These are phyloP conservation scores for Drepana arcuata DNA, from an alignment of 1,140 invertebrate species.

Conservation along the genomic window DNA sequence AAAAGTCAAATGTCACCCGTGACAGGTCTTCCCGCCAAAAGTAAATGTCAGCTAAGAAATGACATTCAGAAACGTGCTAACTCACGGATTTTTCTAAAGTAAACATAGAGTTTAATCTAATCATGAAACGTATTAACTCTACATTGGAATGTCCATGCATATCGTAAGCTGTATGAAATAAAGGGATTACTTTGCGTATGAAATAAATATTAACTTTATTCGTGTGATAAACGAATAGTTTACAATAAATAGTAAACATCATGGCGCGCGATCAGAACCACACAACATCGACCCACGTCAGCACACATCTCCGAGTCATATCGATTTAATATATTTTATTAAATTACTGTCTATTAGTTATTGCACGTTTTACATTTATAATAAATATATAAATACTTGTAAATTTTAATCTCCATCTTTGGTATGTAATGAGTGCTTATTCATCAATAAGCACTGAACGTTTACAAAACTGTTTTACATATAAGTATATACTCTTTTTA, in stretches of 20 bases:
- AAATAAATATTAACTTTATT: constrained; percentile 10
- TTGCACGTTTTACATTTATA: constrained; percentile 71
- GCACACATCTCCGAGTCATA: constrained; percentile 52
- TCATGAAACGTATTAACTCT: constrained; percentile 58
- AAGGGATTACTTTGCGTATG: constrained; percentile 44
- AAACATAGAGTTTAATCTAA: constrained; percentile 55
- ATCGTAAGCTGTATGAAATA: constrained; percentile 49
- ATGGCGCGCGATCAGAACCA: constrained; percentile 15
- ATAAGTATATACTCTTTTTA: constrained; percentile 70
- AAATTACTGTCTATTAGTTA: constrained; percentile 70
- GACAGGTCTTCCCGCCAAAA: too few species aligned
- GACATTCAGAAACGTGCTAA: constrained; percentile 32
- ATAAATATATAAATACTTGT: constrained; percentile 73
- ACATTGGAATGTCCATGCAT: constrained; percentile 57
- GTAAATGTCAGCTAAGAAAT: too few species aligned
- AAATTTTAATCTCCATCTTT: constrained; percentile 69
- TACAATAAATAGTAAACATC: constrained; percentile 69
- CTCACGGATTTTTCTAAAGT: constrained; percentile 59
- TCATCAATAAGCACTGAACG: constrained; percentile 71
- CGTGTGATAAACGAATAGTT: constrained; percentile 41
- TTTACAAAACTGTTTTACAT: constrained; percentile 70
- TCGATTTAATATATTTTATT: constrained; percentile 65
- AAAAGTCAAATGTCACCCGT: constrained; percentile 8
- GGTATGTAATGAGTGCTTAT: constrained; percentile 68
- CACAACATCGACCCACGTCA: constrained; percentile 24